Base-by-base conservation (phyloP, 2,888 invertebrate species). In the Pantelozetes paolii region DNA sequence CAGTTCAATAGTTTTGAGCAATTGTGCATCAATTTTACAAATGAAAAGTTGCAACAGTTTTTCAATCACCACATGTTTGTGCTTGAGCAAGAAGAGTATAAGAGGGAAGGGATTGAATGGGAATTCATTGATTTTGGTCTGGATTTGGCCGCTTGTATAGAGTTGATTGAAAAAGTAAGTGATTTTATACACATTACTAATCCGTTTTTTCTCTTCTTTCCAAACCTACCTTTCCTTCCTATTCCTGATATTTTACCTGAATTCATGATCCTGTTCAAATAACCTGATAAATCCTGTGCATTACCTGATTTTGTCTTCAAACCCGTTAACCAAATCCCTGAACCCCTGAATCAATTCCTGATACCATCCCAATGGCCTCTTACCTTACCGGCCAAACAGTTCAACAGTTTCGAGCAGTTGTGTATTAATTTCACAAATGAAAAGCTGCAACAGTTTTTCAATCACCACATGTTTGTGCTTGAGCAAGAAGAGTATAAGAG, bases 11-110 rank as follows among this genome's bases (percentile, higher is more conserved):
- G 95, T 85, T 97, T 97, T 87, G 97, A 98, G 86, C 97, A 98
- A 88, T 89, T 98, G 85, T 97, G 97, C 88, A 98, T 97, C 89
- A 98, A 98, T 88, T 98, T 97, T 87, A 97, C 97, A 85, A 98
- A 97, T 85, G 97, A 98, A 86, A 94, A 96, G 87, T 89, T 98
- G 80, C 97, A 98, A 87, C 97, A 98, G 86, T 98, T 97, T 88
- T 98, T 98, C 89, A 97, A 98, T 87, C 97, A 98, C 85, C 91
- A 95, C 89, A 98, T 98, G 97, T 98, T 98, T 85, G 96, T 98
- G 80, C 87, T 97, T 85, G 97, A 98, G 85, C 97, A 98, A 89
- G 96, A 98, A 86, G 97, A 97, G 84, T 98, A 98, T 87, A 94
- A 92, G 83, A 89, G 87, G 82, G 97, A 98, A 86, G 96, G 96